Conservation (phyloP, 2,797 vertebrate species). For the Apogon talboti region DNA sequence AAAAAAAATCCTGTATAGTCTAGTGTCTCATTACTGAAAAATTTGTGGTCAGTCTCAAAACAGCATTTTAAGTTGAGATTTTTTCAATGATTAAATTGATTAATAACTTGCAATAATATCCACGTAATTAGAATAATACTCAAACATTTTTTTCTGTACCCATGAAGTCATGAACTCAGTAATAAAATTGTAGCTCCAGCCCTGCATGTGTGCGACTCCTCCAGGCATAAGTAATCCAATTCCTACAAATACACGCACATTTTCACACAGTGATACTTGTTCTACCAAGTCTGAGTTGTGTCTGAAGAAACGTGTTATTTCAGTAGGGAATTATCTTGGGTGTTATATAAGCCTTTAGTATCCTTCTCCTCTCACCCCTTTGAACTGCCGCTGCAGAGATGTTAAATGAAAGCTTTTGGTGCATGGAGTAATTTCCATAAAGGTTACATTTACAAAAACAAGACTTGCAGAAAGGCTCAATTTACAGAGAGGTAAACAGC, state of each 20-base stretch:
- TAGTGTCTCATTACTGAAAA: no score
- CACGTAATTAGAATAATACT: neutral
- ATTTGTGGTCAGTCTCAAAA: no score
- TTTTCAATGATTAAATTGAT: no score
- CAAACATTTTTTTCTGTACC: neutral
- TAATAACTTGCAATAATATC: neutral
- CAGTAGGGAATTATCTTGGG: constrained; percentile 65
- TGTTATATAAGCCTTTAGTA: constrained; percentile 66
- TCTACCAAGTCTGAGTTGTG: constrained; percentile 43
- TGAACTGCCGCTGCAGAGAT: constrained; percentile 69
- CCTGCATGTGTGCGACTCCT: constrained; percentile 10
- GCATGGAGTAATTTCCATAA: constrained; percentile 88
- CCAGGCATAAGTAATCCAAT: constrained; percentile 15
- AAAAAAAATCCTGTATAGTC: no score
- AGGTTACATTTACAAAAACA: constrained; percentile 90
- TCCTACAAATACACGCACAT: constrained; percentile 11
- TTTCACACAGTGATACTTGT: constrained; percentile 7
- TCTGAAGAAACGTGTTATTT: constrained; percentile 54
- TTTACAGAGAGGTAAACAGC: constrained; percentile 90
- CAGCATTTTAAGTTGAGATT: no score
- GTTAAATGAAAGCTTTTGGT: constrained; percentile 85
- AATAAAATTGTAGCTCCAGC: constrained; percentile 10
- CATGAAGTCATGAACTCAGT: constrained; percentile 2
- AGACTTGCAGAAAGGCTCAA: constrained; percentile 88
- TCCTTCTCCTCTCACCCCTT: constrained; percentile 69